Evolutionary conservation across 2,888 invertebrate species (phyloP), one percentile per base, ranked within the genome.

Genomic region (Notodonta dromedarius): DNA sequence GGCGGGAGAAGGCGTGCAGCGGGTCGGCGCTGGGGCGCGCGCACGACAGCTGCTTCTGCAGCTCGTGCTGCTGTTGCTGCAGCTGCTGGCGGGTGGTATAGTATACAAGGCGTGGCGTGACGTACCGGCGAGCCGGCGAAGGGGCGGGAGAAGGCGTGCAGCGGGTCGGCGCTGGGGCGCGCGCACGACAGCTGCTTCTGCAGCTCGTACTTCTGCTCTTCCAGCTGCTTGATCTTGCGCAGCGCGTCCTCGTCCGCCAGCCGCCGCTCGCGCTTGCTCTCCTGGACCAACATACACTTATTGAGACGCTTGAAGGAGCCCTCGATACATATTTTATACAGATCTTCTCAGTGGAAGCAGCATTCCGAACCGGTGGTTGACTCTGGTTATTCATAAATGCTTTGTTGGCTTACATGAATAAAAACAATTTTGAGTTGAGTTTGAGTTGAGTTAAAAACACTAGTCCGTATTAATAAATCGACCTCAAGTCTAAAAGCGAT

Each of bases 211-310:
- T 98, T 97, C 84, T 97, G 98, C 75, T 99, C 99, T 82, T 99
- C 99, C 57, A 99, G 89, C 86, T 98, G 97, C 82, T 98, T 98
- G 68, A 99, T 98, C 88, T 98, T 98, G 57, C 98, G 95, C 61
- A 98, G 92, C 0, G 98, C 98, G 86, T 99, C 99, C 80, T 99
- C 99, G 84, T 99, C 99, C 0, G 98, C 98, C 56, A 98, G 88
- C 75, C 98, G 98, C 69, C 98, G 96, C 85, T 98, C 98, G 5
- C 98, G 95, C 86, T 99, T 98, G 80, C 96, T 97, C 80, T 99
- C 98, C 95, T 97, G 90, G 0, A 56, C 0, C 35, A 3, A 60
- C n/a, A 56, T 4, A 54, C 35, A 44, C 44, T 11, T 42, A 11
- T 9, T 12, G 4, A 50, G 1, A n/a, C 14, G 16, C 50, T 11